A percentile compares a stretch with the other conserved stretches of the same genome.
Conservation (phyloP, 2,797 vertebrate species). For the Poecilia wingei region DNA sequence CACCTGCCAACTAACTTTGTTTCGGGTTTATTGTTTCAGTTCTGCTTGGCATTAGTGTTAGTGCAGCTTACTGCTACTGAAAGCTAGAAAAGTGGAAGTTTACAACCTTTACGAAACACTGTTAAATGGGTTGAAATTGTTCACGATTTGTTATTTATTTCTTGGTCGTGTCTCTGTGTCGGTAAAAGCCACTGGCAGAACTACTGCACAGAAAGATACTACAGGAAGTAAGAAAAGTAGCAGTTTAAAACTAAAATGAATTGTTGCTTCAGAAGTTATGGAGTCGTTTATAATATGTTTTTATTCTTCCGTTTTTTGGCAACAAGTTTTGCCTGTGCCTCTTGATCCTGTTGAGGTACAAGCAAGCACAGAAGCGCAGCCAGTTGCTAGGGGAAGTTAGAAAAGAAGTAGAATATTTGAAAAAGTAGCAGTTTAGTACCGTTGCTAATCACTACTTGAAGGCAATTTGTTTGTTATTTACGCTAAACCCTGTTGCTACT, state of each 20-base stretch:
- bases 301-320: background rate
- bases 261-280: background rate
- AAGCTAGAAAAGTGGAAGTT: background rate
- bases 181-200: background rate
- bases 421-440: background rate
- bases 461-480: background rate
- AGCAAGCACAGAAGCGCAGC: background rate
- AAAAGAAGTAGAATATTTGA: background rate
- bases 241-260: background rate
- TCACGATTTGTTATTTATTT: background rate
- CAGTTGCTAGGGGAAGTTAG: background rate
- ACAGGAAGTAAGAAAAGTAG: background rate
- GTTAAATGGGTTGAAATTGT: background rate
- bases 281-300: background rate
- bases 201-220: background rate
- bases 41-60: background rate
- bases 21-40: background rate
- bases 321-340: background rate
- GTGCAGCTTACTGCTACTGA: background rate
- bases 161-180: background rate
- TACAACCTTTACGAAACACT: background rate
- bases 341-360: background rate
- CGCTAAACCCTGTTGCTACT: background rate
- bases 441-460: background rate
- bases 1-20: background rate